phyloP scores from a whole-genome alignment of 2,888 invertebrate genomes.

The Cheiracanthium punctorium region DNA sequence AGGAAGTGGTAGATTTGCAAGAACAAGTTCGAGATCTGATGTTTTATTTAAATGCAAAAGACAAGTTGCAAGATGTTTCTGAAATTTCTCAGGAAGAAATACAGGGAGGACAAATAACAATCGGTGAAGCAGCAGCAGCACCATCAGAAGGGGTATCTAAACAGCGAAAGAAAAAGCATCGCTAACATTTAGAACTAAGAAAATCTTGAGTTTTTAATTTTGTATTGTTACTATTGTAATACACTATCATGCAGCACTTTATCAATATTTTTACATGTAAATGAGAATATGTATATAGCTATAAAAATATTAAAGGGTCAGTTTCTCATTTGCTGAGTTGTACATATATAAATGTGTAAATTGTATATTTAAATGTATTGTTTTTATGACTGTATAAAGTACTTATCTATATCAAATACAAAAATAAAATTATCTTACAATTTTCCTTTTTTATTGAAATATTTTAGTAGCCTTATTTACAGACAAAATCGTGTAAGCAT shows the following conservation, averaged over 20 bases:
- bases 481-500: too few species aligned
- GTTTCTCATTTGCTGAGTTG: too few species aligned
- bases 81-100: constrained; percentile 72
- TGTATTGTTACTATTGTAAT: background rate
- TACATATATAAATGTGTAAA: too few species aligned
- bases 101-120: constrained; percentile 71
- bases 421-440: too few species aligned
- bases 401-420: too few species aligned
- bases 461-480: too few species aligned
- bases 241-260: background rate
- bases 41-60: constrained; percentile 95
- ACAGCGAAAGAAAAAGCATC: constrained; percentile 54
- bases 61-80: constrained; percentile 76
- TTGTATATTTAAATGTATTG: too few species aligned
- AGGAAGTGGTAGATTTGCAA: constrained; percentile 87
- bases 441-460: too few species aligned
- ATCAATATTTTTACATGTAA: background rate
- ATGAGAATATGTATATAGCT: background rate
- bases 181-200: background rate
- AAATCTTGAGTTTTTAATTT: too few species aligned
- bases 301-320: background rate
- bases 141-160: constrained; percentile 27
- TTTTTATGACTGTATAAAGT: too few species aligned
- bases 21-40: constrained; percentile 96
- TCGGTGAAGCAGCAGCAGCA: constrained; percentile 54